phyloP scores from a whole-genome alignment of 2,888 invertebrate genomes.

The Eueremaeus valkanovi region DNA sequence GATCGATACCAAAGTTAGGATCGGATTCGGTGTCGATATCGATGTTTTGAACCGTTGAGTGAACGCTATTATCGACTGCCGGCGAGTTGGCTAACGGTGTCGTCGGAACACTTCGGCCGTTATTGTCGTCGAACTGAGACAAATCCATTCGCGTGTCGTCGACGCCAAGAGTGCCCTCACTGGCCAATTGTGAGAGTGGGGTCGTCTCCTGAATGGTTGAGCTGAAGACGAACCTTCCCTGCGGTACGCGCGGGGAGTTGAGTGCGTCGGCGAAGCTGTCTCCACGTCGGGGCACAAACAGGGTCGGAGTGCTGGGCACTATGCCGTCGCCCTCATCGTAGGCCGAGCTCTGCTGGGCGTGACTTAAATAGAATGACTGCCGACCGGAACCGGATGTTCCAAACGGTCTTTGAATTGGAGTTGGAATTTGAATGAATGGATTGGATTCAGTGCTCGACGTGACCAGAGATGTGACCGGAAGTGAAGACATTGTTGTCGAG shows the following conservation, averaged over 20 bases:
- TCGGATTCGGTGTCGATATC: constrained; percentile 15
- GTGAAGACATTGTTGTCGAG: constrained; percentile 2
- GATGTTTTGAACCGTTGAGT: neutral
- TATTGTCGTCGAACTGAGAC: constrained; percentile 59
- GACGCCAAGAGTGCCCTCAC: constrained; percentile 59
- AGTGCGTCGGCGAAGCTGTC: constrained; percentile 89
- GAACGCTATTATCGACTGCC: neutral
- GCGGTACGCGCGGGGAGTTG: constrained; percentile 72
- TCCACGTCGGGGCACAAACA: constrained; percentile 72
- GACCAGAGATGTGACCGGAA: neutral
- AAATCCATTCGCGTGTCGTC: constrained; percentile 72
- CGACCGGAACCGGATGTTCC: constrained; percentile 15
- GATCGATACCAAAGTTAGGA: constrained; percentile 7
- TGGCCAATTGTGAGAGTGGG: constrained; percentile 56
- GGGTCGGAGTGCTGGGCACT: constrained; percentile 82
- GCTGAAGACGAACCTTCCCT: constrained; percentile 52
- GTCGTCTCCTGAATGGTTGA: constrained; percentile 53
- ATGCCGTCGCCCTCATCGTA: constrained; percentile 72
- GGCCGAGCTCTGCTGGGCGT: constrained; percentile 57
- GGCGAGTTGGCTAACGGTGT: constrained; percentile 20
- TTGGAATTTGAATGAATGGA: constrained; percentile 30
- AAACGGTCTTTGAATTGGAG: constrained; percentile 22
- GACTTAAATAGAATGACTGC: constrained; percentile 44
- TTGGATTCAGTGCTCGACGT: constrained; percentile 19
- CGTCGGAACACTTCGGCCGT: constrained; percentile 21